Base-by-base conservation (phyloP, 2,888 invertebrate species). In the Tanytarsus gracilentus region DNA sequence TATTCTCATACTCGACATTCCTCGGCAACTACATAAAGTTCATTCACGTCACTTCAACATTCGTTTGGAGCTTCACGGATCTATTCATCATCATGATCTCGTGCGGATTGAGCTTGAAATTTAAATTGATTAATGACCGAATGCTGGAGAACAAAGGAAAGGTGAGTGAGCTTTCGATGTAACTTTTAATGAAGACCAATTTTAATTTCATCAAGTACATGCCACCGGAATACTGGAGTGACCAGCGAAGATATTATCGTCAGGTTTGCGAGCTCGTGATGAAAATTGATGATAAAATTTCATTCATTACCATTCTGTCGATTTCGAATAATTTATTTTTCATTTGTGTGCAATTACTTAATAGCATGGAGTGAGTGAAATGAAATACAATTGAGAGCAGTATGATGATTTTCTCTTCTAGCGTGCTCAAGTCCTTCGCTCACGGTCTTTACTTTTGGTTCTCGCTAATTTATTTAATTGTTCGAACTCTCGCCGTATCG, bases 291-390 rank as follows among this genome's bases (percentile, higher is more conserved):
- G 68, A 71, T 52, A 74, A 75, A 33, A 75, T 80, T 53, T 76
- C 78, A 3, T 66, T 74, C 36, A 76, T 79, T 50, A 76, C 79
- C 9, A 72, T 79, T 62, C 67, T 79, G 1, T 77, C 79, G 3
- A 79, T 79, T 64, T 76, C 77, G 16, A 78, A 76, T 61, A 79
- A 81, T 68, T 71, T 80, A 6, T 81, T 78, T 67, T 79, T 79
- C 64, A 79, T 80, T 66, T 78, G 80, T 63, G 76, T 79, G 25
- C 80, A 80, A 65, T 70, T 81, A 33, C 71, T 80, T 61, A 73
- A 76, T 61, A 79, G 78, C 62, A 71, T 80, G 63, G 76, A 72
- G 73, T 74, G 61, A 56, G 51, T 52, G 30, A 9, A 27, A 7
- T 52, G 16, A 8, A 52, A 23, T 33, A 14, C 11, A 18, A 8